phyloP scores from a whole-genome alignment of 2,113 vertebrate species.

The Serilophus lunatus region DNA sequence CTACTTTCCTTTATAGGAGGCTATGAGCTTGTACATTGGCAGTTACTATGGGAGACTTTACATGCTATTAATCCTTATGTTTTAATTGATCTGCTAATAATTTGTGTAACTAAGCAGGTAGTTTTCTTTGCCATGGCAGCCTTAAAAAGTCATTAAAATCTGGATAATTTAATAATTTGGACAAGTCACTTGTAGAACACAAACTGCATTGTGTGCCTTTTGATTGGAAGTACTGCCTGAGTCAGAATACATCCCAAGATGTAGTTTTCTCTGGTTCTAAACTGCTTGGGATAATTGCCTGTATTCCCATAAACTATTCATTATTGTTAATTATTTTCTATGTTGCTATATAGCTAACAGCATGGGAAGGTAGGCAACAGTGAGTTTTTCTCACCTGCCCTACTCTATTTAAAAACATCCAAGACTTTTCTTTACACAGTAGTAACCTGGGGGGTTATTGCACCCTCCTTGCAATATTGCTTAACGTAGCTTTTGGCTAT shows the following conservation, averaged over 20 bases:
- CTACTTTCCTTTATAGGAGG: background rate
- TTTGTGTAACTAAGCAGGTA: background rate
- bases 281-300: background rate
- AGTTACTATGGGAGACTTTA: background rate
- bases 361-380: background rate
- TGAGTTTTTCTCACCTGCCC: background rate
- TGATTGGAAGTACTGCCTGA: background rate
- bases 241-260: background rate
- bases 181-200: background rate
- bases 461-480: background rate
- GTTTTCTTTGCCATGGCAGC: background rate
- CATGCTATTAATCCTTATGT: background rate
- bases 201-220: background rate
- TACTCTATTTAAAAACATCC: background rate
- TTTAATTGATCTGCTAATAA: background rate
- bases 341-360: background rate
- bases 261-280: background rate
- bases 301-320: background rate
- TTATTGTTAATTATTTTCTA: background rate
- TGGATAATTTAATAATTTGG: background rate
- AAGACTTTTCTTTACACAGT: background rate
- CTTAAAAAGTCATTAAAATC: background rate
- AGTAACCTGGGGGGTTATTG: background rate
- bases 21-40: background rate
- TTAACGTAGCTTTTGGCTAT: background rate